Evolutionary conservation across 2,113 vertebrate species (phyloP).

Genomic region (Agapornis roseicollis): DNA sequence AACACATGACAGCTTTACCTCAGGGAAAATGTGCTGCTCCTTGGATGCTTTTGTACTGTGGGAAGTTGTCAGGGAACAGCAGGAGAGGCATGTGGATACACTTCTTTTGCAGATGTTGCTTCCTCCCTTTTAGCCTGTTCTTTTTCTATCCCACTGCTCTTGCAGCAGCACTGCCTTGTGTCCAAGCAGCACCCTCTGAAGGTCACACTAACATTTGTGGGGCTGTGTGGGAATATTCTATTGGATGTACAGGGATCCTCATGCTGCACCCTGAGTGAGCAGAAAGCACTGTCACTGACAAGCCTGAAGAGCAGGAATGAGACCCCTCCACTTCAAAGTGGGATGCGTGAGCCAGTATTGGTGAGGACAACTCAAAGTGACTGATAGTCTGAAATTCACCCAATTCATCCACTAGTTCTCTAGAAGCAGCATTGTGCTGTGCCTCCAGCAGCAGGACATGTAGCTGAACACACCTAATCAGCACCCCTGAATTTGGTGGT

Average conservation of each 20-base stretch:
- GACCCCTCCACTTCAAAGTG: neutral
- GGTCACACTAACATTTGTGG: neutral
- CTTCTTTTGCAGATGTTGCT: neutral
- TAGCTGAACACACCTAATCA: neutral
- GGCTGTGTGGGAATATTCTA: neutral
- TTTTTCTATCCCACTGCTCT: neutral
- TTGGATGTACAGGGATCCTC: neutral
- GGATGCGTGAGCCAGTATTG: neutral
- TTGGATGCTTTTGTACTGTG: neutral
- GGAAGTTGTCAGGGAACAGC: neutral
- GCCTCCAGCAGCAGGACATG: neutral
- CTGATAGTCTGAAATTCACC: neutral
- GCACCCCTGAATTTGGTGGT: neutral
- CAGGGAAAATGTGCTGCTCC: neutral
- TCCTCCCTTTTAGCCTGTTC: neutral
- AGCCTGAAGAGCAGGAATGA: neutral
- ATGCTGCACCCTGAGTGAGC: accelerated
- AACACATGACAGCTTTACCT: neutral
- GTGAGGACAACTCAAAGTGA: neutral
- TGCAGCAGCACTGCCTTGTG: neutral
- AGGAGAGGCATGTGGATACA: accelerated
- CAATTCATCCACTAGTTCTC: neutral
- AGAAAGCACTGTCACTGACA: neutral
- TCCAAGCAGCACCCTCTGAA: neutral
- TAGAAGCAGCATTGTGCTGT: neutral